Conservation (phyloP, 2,888 invertebrate genomes). For the Yponomeuta evonymella region DNA sequence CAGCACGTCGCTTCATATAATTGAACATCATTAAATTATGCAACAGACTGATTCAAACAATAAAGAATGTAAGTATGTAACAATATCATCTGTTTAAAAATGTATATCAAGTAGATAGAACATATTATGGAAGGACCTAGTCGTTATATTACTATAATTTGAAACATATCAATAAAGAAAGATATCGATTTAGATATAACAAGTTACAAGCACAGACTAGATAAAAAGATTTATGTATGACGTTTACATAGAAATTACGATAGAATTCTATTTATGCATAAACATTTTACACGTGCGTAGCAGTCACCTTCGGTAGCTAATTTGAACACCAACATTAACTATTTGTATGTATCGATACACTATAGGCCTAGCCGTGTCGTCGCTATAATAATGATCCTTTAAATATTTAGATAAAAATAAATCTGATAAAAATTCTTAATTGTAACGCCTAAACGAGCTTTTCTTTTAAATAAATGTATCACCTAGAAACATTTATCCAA, state of each 20-base stretch:
- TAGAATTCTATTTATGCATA: conserved; percentile 26
- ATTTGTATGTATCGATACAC: neutral
- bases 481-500: conserved; percentile 18
- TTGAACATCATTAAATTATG: conserved; percentile 59
- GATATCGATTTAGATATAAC: conserved; percentile 37
- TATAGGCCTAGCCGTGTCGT: too few relatives aligned
- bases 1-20: conserved; percentile 68
- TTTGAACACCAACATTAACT: conserved; percentile 24
- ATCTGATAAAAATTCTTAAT: conserved; percentile 21
- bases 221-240: conserved; percentile 48
- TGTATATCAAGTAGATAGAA: conserved; percentile 32
- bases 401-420: conserved; percentile 18
- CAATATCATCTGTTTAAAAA: conserved; percentile 28
- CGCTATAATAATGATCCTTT: neutral
- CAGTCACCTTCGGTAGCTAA: conserved; percentile 24
- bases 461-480: conserved; percentile 12
- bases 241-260: conserved; percentile 38
- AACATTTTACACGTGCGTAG: conserved; percentile 32
- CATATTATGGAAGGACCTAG: conserved; percentile 43
- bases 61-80: conserved; percentile 33
- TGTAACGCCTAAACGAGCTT: conserved; percentile 20
- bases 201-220: conserved; percentile 63
- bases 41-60: conserved; percentile 53
- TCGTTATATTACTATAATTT: conserved; percentile 38
- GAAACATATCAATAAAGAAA: conserved; percentile 32